Evolutionary conservation across 1,140 invertebrate genomes (phyloP), one percentile per base, ranked within the genome.

Genomic region (Pemphigus obesinymphae): DNA sequence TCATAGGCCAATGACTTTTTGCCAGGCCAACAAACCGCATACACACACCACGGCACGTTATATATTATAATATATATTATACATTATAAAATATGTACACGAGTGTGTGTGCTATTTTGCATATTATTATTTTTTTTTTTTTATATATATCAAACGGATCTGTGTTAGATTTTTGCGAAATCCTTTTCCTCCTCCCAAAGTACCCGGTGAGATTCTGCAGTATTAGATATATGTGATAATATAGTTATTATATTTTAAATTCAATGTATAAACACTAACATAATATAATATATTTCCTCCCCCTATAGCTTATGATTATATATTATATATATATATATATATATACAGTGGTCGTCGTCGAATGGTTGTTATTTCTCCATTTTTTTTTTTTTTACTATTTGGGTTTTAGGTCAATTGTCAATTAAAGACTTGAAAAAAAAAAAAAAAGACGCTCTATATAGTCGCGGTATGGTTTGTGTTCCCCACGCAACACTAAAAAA

Each of bases 1-100:
- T 80, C 76, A 80, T 80, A 58, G 76, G 76, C 76, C 76, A 80
- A 80, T 80, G 76, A 80, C 76, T 80, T 80, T 80, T 50, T 4
- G 70, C 70, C 70, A 17, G 70, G 70, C 70, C 70, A 50, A 73
- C 43, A 50, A 73, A 48, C 70, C 45, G 70, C 68, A 48, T 26
- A 31, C 70, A 31, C 70, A 20, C 53, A 50, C 15, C 6, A 1
- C 15, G 23, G 40, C 23, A 43, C 37, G 23, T 45, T 26, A 8
- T 26, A 70, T 23, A 40, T 23, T 40, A 23, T 43, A 70, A 23
- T 66, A 66, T 34, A 66, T 34, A n/a, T n/a, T n/a, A n/a, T 66
- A n/a, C 37, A 31, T 70, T 70, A 45, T 43, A 15, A 43, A 26
- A 13, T 58, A 58, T 11, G 63, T 23, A 23, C 20, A 6, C 23